A percentile compares a stretch with the other conserved stretches of the same genome.
Conservation (phyloP, 2,888 invertebrate genomes). For the Drosophila mercatorum region DNA sequence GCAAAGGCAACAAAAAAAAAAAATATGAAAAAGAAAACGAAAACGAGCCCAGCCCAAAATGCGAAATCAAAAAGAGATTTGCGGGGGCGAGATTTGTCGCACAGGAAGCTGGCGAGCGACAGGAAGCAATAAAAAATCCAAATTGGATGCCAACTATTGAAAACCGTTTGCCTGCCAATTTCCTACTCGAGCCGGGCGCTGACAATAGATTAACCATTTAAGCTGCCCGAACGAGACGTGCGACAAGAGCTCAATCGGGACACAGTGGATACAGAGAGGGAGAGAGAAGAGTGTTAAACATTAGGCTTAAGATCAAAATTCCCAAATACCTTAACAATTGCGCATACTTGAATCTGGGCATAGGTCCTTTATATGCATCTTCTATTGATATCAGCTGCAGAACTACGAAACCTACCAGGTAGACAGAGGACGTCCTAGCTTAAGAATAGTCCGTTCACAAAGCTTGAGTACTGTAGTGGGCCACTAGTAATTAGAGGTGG, state of each 20-base stretch:
- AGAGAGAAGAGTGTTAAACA: background rate
- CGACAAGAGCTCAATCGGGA: background rate
- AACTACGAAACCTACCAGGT: background rate
- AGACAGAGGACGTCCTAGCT: background rate
- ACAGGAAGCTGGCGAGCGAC: constrained; percentile 64
- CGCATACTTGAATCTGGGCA: background rate
- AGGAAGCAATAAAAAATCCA: constrained; percentile 71
- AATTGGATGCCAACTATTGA: constrained; percentile 65
- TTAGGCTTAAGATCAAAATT: background rate
- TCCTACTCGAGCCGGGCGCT: constrained; percentile 39
- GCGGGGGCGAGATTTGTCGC: constrained; percentile 55
- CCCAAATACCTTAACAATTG: background rate
- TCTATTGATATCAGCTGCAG: background rate
- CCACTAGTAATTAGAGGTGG: too few species aligned
- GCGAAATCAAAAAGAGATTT: constrained; percentile 39
- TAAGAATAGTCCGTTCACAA: background rate
- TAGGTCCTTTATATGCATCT: background rate
- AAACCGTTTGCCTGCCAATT: constrained; percentile 60
- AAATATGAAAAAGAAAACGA: constrained; percentile 10
- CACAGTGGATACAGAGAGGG: too few species aligned
- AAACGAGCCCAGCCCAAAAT: constrained; percentile 15
- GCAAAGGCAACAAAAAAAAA: constrained; percentile 6
- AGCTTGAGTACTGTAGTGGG: too few species aligned
- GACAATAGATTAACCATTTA: constrained; percentile 53
- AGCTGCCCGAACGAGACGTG: constrained; percentile 10